Evolutionary conservation across 2,113 vertebrate genomes (phyloP), one percentile per base, ranked within the genome.

Genomic region (Triplophysa siluroides): DNA sequence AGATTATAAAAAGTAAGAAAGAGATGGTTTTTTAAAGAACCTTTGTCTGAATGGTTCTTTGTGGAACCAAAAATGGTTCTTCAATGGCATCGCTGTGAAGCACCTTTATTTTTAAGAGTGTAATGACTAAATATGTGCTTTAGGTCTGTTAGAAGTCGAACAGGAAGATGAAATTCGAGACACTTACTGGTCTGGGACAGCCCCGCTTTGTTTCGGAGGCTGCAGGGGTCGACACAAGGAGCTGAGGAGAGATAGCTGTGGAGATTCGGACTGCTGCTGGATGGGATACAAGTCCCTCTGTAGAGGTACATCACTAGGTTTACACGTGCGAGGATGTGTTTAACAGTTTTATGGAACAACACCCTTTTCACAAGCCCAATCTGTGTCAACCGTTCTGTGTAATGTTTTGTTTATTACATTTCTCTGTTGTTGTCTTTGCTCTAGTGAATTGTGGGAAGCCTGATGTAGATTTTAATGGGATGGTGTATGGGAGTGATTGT

Each of bases 231-330:
- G 77, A 19, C 94, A 96, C 87, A 84, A 85, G 82, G 93, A 95
- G 86, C 86, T 95, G 45, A 94, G 88, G 85, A 91, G 86, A 69
- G 94, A 95, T 84, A 90, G 18, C 62, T 95, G 95, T 16, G 95
- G 94, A 52, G 90, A 94, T 1, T 93, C 92, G 1, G 90, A 88
- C 89, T 95, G 94, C 88, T 95, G 95, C 89, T 95, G 94, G 95
- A 64, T 94, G 9, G 94, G 94, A 68, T 93, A 90, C 86, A 95
- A 95, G 47, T 93, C 94, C 69, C 90, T 95, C 78, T 95, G 94
- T 86, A 87, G 91, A 92, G 94, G 94, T 95, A 87, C 4, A 8
- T 2, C 5, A 13, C 7, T 38, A 38, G 33, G 33, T 38, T 38
- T 7, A 38, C 33, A 38, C 33, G 3, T 33, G 33, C 4, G 1